Base-by-base conservation (phyloP, 2,797 vertebrate species). In the Gephyroberyx darwinii region DNA sequence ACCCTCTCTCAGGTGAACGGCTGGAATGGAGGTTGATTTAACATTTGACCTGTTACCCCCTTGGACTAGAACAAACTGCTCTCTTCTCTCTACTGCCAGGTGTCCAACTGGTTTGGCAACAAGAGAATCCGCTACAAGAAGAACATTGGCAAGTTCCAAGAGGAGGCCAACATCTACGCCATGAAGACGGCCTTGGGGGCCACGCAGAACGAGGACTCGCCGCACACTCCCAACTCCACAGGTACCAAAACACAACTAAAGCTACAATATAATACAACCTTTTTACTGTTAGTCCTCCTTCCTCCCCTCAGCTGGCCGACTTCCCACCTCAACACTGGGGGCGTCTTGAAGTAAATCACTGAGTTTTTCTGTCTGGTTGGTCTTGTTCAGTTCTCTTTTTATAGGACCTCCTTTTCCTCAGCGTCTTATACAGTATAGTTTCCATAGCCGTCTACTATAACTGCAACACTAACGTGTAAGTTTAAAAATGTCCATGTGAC, bases 41-140 rank as follows among this genome's bases (percentile, higher is more conserved):
- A n/a, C 30, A n/a, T 14, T 4, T 50, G 39, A 45, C 39, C 53
- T 53, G 12, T 62, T 6, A 66, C 19, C 35, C 26, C 50, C n/a
- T 26, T 12, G 9, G 3, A 30, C 10, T 5, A 47, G 16, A 50
- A 31, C 2, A 52, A 10, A 31, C 59, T 74, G 58, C 8, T 33
- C 4, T 86, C 85, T 60, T 89, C 52, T 83, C 68, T 8, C 35
- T 33, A 13, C 20, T 22, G 2, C 31, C 89, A 99, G 98, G 98
- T 99, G 93, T 99, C 96, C 91, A 99, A 99, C 95, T 99, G 98
- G 97, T 99, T 99, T 91, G 98, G 98, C 89, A 99, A 99, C 94
- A 99, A 99, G 92, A 95, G 97, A 93, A 99, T 99, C 92, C 97
- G 98, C 92, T 99, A 99, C 95, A 99, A 99, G 96, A 99, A 99